Percentiles rank a stretch among this genome's conserved stretches.
These are phyloP conservation scores for Actinemys pallida DNA, from an alignment of 2,113 vertebrate species.

Conservation along the genomic window DNA sequence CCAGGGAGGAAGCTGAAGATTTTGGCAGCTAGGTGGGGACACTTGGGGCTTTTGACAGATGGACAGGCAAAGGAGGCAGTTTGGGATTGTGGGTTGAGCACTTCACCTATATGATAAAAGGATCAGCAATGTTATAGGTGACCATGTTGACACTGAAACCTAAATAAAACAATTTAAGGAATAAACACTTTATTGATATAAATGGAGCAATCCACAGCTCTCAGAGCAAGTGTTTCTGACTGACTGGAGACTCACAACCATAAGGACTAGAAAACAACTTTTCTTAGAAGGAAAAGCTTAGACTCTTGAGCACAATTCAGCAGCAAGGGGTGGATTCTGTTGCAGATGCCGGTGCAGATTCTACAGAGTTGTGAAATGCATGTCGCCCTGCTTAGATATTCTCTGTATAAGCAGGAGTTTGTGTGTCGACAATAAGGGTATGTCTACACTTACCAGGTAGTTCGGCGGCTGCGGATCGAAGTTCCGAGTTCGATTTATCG, in stretches of 20 bases:
- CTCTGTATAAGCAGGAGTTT: neutral
- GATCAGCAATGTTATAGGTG: neutral
- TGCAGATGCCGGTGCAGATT: neutral
- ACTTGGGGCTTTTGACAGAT: neutral
- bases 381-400: neutral
- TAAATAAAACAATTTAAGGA: neutral
- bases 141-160: neutral
- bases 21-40: neutral
- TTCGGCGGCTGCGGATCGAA: too few relatives aligned
- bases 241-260: neutral
- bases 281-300: neutral
- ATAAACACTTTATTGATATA: neutral
- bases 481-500: too few relatives aligned
- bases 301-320: neutral
- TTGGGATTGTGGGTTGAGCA: neutral
- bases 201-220: neutral
- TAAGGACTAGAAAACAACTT: neutral
- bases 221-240: neutral
- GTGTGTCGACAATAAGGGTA: neutral
- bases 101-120: rapidly evolving
- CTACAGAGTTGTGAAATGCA: neutral
- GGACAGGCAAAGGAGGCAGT: neutral
- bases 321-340: neutral
- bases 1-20: neutral
- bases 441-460: too few relatives aligned